A percentile compares a stretch with the other conserved stretches of the same genome.
phyloP scores from a whole-genome alignment of 2,888 invertebrate species.

The Coenonympha arcania region DNA sequence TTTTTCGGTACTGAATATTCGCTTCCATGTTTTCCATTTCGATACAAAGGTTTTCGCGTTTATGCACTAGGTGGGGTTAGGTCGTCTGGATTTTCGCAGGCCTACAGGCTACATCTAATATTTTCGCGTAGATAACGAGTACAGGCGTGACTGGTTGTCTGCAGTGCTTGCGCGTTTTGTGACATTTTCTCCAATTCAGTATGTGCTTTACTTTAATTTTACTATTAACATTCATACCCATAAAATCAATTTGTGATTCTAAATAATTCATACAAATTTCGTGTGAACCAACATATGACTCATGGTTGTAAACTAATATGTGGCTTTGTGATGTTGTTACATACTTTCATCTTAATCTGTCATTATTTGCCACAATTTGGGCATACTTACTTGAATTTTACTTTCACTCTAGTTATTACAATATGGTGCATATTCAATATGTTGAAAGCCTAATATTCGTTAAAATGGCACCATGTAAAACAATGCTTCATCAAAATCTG shows the following conservation, averaged over 20 bases:
- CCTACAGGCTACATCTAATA: conserved; percentile 21
- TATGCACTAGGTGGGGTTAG: conserved; percentile 63
- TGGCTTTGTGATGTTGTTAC: background rate
- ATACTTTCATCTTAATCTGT: background rate
- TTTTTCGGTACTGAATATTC: conserved; percentile 21
- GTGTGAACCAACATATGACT: background rate
- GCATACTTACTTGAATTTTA: background rate
- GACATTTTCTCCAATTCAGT: background rate
- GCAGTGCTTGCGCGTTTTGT: conserved; percentile 16
- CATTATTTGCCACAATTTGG: background rate
- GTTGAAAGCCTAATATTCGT: too few relatives aligned
- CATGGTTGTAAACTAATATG: background rate
- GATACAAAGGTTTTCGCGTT: conserved; percentile 35
- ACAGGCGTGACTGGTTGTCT: conserved; percentile 24
- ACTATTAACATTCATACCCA: background rate
- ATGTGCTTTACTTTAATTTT: background rate
- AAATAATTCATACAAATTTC: background rate
- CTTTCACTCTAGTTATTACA: too few relatives aligned
- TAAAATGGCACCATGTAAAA: too few relatives aligned
- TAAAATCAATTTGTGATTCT: background rate
- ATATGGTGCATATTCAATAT: too few relatives aligned
- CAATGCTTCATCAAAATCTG: too few relatives aligned
- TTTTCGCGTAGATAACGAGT: conserved; percentile 23
- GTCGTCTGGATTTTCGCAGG: conserved; percentile 36
- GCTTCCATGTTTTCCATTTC: conserved; percentile 14